Base-by-base conservation (phyloP, 1,140 invertebrate species). In the Drosophila jambulina region DNA sequence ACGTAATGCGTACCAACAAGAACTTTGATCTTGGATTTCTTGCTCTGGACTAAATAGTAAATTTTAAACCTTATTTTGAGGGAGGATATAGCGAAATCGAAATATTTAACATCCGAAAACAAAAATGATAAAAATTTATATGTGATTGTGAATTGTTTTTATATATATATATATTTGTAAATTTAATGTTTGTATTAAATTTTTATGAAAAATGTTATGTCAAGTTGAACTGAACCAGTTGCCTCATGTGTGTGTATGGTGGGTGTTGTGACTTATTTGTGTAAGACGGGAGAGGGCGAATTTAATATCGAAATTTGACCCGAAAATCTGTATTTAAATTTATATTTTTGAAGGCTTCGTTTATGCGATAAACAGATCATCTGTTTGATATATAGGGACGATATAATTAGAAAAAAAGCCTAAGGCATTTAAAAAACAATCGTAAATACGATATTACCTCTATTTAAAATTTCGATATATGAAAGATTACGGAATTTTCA, bases 111-210 rank as follows among this genome's bases (percentile, higher is more conserved):
- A 88, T 88, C 81, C 77, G 70, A 74, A 77, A 77, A 87, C 77
- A 85, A 74, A 77, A 77, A 87, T 83, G 84, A 87, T 87, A 87
- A 87, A 85, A 87, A 84, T 87, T 88, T 87, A 87, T 87, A 87
- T 87, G 84, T 87, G 84, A 87, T 87, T 87, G 84, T 88, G 84
- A 87, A 87, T 87, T 87, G 84, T 88, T 87, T 87, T 88, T 48
- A 48, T 87, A 87, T 88, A 87, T 87, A 87, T 82, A 82, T 87
- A 87, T 78, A 79, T 88, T 87, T 87, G 80, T 87, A 87, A 87
- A 87, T 87, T 87, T 87, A 87, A 87, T 87, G 85, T 87, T 87
- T 87, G 84, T 87, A 87, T 87, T 88, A 87, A 87, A 87, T 87
- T 87, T 87, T 84, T 87, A 87, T 87, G 84, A 87, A 90, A 86